These are phyloP conservation scores for Theristus sp. DNA, from an alignment of 2,888 invertebrate genomes.

Conservation along the genomic window DNA sequence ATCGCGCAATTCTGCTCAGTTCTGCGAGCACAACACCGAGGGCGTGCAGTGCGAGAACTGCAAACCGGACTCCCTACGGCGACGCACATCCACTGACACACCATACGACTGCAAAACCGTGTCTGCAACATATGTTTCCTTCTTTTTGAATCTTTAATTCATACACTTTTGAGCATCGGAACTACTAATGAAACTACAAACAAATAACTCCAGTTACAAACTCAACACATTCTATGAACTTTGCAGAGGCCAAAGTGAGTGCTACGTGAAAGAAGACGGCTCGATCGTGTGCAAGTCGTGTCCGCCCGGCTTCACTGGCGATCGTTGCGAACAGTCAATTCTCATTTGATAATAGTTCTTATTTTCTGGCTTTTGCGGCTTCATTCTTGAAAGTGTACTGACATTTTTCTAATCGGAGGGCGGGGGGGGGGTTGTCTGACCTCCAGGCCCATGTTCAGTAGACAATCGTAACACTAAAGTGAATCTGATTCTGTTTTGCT, in stretches of 20 bases:
- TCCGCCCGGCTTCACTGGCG: conserved; percentile 35
- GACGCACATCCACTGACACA: conserved; percentile 36
- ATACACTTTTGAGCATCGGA: not conserved
- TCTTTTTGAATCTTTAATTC: not conserved
- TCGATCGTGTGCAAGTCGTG: conserved; percentile 36
- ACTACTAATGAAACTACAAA: not conserved
- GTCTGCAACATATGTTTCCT: not conserved
- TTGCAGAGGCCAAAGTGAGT: conserved; percentile 42
- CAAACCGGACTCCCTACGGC: conserved; percentile 37
- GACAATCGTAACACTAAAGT: no score
- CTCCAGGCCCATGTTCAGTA: no score
- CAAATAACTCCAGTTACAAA: no score
- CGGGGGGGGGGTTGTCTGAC: no score
- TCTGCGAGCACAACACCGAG: conserved; percentile 12
- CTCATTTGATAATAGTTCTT: no score
- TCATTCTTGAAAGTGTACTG: no score
- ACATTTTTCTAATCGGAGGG: no score
- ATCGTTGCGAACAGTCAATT: no score
- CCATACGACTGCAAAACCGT: conserved; percentile 34
- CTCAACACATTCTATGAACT: no score
- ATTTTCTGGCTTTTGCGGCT: no score
- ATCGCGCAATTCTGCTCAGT: not conserved
- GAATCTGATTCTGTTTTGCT: no score
- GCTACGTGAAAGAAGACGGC: conserved; percentile 33
- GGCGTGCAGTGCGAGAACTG: conserved; percentile 38